These are phyloP conservation scores for Nansenia antarctica DNA, from an alignment of 2,113 vertebrate genomes.

Conservation along the genomic window DNA sequence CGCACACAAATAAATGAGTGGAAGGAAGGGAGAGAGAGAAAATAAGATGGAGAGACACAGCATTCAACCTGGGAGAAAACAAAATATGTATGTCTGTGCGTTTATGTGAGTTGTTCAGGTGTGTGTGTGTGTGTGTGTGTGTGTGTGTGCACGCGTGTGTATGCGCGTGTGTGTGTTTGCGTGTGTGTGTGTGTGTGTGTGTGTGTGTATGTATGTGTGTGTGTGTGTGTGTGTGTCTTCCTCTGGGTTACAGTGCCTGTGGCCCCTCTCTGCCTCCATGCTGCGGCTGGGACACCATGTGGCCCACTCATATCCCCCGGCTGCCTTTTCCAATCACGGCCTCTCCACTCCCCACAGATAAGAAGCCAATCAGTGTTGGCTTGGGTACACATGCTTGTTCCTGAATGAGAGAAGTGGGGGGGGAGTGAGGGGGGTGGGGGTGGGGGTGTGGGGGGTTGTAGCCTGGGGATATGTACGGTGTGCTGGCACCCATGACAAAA, in stretches of 20 bases:
- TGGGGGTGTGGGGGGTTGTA: not conserved
- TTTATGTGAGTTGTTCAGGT: slow-evolving; percentile 1
- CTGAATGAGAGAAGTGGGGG: slow-evolving; percentile 20
- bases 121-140: slow-evolving; percentile 21
- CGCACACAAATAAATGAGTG: too few relatives aligned
- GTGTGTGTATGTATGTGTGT: slow-evolving; percentile 5
- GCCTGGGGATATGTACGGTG: slow-evolving; percentile 31
- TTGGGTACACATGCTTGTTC: slow-evolving; percentile 48
- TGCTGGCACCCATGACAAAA: slow-evolving; percentile 46
- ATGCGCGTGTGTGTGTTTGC: slow-evolving; percentile 14
- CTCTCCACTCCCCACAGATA: slow-evolving; percentile 51
- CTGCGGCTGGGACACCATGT: slow-evolving; percentile 32
- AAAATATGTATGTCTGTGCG: too few relatives aligned
- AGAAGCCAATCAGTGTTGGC: slow-evolving; percentile 55
- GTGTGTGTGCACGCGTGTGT: slow-evolving; percentile 8
- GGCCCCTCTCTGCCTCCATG: slow-evolving; percentile 17
- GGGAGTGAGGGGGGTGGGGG: not conserved
- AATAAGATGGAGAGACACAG: too few relatives aligned
- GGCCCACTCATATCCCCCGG: slow-evolving; percentile 45
- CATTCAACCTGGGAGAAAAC: too few relatives aligned
- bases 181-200: slow-evolving; percentile 23
- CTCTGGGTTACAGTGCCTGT: slow-evolving; percentile 29
- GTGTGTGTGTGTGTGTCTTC: slow-evolving; percentile 11
- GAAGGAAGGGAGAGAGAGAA: too few relatives aligned
- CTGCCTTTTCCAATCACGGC: slow-evolving; percentile 59